Base-by-base conservation (phyloP, 2,797 vertebrate species). In the Malurus leucopterus region DNA sequence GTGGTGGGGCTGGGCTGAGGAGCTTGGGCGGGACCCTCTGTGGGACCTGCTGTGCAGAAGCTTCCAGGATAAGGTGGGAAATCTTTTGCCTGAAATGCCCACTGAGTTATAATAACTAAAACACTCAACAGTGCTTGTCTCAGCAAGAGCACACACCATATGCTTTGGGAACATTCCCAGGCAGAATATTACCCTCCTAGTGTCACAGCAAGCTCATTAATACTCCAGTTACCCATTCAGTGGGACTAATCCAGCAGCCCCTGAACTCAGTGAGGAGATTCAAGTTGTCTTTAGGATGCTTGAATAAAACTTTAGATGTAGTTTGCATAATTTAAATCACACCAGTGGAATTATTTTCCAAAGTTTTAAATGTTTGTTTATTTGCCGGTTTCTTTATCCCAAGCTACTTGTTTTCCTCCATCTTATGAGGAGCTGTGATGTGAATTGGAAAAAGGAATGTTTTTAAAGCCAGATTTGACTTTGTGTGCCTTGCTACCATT, bases 161-260 rank as follows among this genome's bases (percentile, higher is more conserved):
- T 74, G 75, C 72, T 91, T 90, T 90, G 89, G 69, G 82, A 90
- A 73, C 29, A 18, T 80, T 90, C 84, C 86, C 26, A 26, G 76
- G 50, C 30, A 73, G 89, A 91, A 46, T 79, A 50, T 86, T 79
- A 54, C 68, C 53, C 57, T 76, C 40, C 68, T 62, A 55, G 51
- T 5, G 2, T 77, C 50, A 41, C 8, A 9, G 49, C 5, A n/a
- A 86, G 49, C 71, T 93, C 68, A 8, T 55, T 79, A 86, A 59
- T 75, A 55, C 41, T 64, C 67, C 63, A 3, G 3, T 84, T 86
- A 82, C 75, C 61, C 8, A 1, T 91, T 90, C 78, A 68, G 61
- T 77, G 86, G 75, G 71, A 80, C 62, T 80, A 77, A 85, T 65
- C 62, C 62, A 38, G 59, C 73, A 81, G 58, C 12, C 34, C 43